A percentile compares a stretch with the other conserved stretches of the same genome.
Evolutionary conservation across 2,797 vertebrate genomes (phyloP).

Genomic region (Anabacerthia variegaticeps): DNA sequence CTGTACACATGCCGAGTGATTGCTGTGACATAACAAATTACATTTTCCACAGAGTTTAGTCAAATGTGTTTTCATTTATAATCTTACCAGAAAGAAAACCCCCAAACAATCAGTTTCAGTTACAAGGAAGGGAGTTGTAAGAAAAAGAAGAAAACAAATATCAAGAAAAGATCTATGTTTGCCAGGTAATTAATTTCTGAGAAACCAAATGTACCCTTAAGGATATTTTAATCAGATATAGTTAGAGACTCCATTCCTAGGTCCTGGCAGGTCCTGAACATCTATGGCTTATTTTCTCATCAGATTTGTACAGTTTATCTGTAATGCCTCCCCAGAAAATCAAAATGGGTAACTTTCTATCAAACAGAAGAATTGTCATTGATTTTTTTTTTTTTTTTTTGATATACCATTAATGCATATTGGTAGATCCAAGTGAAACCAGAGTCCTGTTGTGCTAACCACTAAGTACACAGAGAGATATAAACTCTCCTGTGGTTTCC

Average conservation of each 20-base stretch:
- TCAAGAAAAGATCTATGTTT: background rate
- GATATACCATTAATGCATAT: background rate
- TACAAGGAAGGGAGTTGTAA: background rate
- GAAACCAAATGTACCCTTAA: background rate
- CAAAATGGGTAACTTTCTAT: background rate
- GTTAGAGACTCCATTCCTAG: background rate
- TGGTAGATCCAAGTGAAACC: background rate
- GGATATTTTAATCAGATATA: background rate
- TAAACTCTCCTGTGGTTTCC: background rate
- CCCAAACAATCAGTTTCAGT: background rate
- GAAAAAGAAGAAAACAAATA: constrained; percentile 9
- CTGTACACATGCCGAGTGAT: background rate
- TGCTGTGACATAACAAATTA: background rate
- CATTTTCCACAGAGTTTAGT: constrained; percentile 18
- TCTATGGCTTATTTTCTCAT: background rate
- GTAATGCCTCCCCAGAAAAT: background rate
- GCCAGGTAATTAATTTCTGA: background rate
- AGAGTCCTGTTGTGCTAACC: background rate
- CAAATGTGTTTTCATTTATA: constrained; percentile 5
- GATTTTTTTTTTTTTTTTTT: background rate
- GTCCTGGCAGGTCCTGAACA: background rate
- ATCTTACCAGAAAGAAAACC: background rate
- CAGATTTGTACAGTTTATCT: background rate
- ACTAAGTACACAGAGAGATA: background rate
- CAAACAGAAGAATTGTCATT: background rate